Evolutionary conservation across 2,888 invertebrate species (phyloP).

Genomic region (Rotaria sp.): DNA sequence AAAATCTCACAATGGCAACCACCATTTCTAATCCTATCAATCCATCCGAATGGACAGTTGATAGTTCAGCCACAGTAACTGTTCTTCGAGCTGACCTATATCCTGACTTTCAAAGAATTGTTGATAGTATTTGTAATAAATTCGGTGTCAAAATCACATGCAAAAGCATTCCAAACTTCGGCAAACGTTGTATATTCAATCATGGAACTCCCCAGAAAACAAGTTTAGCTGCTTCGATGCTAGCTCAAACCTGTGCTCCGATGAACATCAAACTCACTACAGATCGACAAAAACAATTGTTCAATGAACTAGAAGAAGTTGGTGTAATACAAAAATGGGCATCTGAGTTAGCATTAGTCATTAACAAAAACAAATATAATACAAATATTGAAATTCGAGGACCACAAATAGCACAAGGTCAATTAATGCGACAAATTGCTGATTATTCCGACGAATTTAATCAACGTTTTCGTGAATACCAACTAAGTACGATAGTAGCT

Average conservation of each 20-base stretch:
- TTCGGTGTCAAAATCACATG: neutral
- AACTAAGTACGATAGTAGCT: neutral
- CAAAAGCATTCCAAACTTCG: neutral
- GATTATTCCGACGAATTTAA: conserved; percentile 5
- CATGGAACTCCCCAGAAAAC: neutral
- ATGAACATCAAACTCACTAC: neutral
- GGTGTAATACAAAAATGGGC: conserved; percentile 12
- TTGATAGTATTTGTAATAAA: neutral
- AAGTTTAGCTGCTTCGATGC: conserved; percentile 4
- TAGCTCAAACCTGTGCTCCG: neutral
- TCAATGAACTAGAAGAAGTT: neutral
- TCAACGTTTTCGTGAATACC: neutral
- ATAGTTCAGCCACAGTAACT: neutral
- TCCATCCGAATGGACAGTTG: neutral
- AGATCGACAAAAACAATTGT: neutral
- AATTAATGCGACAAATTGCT: conserved; percentile 26
- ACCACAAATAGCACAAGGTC: neutral
- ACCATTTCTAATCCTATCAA: too few relatives aligned
- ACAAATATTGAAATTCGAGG: conserved; percentile 6
- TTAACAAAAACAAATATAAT: neutral
- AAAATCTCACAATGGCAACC: too few relatives aligned
- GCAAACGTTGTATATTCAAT: neutral
- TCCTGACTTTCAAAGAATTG: neutral
- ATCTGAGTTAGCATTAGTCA: neutral
- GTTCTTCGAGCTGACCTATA: neutral